Percentiles rank a stretch among this genome's conserved stretches.
Evolutionary conservation across 2,888 invertebrate genomes (phyloP).

Genomic region (Lasius fuliginosus): DNA sequence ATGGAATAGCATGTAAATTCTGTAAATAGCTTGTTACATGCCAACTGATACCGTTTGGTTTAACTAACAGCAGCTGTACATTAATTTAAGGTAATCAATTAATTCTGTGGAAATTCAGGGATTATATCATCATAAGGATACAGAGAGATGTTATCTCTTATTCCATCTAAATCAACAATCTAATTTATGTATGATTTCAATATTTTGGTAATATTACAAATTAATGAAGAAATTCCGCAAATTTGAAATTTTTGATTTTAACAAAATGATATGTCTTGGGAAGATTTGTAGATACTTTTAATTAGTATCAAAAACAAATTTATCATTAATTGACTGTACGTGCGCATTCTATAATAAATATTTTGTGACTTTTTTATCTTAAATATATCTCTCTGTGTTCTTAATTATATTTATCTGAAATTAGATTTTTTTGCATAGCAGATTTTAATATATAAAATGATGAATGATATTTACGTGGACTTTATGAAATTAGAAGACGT

Average conservation of each 20-base stretch:
- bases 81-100: conserved; percentile 10
- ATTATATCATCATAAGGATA: not conserved
- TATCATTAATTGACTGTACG: not conserved
- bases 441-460: conserved; percentile 8
- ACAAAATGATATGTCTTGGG: not conserved
- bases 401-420: not conserved
- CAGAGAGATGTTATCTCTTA: not conserved
- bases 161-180: not conserved
- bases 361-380: not conserved
- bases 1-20: conserved; percentile 22
- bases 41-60: not conserved
- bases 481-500: not conserved
- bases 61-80: conserved; percentile 24
- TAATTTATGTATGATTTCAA: not conserved
- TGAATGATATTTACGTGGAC: not conserved
- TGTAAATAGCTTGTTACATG: conserved; percentile 35
- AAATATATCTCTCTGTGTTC: not conserved
- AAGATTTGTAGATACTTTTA: not conserved
- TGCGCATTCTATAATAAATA: not conserved
- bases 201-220: not conserved
- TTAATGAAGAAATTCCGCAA: not conserved
- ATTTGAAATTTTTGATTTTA: not conserved
- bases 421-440: not conserved
- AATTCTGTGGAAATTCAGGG: not conserved
- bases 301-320: not conserved